Percentiles rank a stretch among this genome's conserved stretches.
Evolutionary conservation across 2,888 invertebrate genomes (phyloP).

Genomic region (Rhingia rostrata): DNA sequence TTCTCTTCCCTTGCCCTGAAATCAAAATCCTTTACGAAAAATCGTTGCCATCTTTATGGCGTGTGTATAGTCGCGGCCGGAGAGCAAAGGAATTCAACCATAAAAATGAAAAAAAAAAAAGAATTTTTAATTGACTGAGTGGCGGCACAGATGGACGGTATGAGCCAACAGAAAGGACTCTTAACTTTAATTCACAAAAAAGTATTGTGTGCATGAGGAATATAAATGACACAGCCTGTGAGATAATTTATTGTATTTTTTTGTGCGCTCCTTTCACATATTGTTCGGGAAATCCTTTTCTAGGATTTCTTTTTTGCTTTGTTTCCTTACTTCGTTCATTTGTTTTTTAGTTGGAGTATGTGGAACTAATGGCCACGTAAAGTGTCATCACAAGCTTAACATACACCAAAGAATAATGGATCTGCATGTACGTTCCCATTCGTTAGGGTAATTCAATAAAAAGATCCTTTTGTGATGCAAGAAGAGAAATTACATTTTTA

Average conservation of each 20-base stretch:
- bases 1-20: slow-evolving; percentile 59
- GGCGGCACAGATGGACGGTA: slow-evolving; percentile 22
- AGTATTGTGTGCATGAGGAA: not conserved
- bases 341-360: slow-evolving; percentile 3
- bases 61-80: slow-evolving; percentile 3
- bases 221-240: slow-evolving; percentile 25
- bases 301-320: not conserved
- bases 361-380: slow-evolving; percentile 44
- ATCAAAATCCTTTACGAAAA: slow-evolving; percentile 63
- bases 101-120: slow-evolving; percentile 16
- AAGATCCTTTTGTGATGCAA: slow-evolving; percentile 22
- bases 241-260: slow-evolving; percentile 55
- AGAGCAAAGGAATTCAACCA: slow-evolving; percentile 2
- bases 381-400: slow-evolving; percentile 25
- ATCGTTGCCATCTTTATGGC: slow-evolving; percentile 52
- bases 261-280: not conserved
- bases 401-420: slow-evolving; percentile 45
- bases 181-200: slow-evolving; percentile 18
- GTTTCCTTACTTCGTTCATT: not conserved
- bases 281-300: not conserved
- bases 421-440: slow-evolving; percentile 29
- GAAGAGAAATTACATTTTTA: slow-evolving; percentile 49
- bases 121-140: slow-evolving; percentile 61
- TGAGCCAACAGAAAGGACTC: not conserved
- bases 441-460: slow-evolving; percentile 51